Evolutionary conservation across 2,797 vertebrate genomes (phyloP).

Genomic region (Oreortyx pictus): DNA sequence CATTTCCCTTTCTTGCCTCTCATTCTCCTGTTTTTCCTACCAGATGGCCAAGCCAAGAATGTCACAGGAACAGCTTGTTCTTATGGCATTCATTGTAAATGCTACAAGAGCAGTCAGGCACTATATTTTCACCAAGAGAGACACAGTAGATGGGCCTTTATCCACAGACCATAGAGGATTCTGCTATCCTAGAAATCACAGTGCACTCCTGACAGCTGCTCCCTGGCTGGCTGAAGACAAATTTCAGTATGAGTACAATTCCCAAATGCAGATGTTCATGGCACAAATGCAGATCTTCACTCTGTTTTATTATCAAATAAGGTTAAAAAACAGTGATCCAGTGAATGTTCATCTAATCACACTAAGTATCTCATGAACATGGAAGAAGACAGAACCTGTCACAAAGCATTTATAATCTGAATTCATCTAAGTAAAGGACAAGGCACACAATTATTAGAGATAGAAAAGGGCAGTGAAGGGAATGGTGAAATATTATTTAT

Average conservation of each 20-base stretch:
- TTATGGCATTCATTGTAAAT: background rate
- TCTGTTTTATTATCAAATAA: background rate
- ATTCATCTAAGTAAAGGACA: background rate
- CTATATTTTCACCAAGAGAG: background rate
- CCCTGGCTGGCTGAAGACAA: background rate
- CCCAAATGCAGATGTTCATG: background rate
- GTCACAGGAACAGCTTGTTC: constrained; percentile 23
- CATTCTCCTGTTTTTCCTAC: background rate
- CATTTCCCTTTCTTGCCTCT: constrained; percentile 3
- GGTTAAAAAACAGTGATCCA: constrained; percentile 17
- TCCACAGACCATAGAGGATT: background rate
- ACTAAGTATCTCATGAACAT: background rate
- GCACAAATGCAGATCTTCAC: background rate
- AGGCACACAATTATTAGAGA: background rate
- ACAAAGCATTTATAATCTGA: background rate
- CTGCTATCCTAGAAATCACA: constrained; percentile 1
- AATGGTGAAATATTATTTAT: background rate
- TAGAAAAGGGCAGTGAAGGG: background rate
- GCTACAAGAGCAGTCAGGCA: constrained; percentile 4
- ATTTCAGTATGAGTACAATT: background rate
- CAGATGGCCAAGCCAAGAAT: constrained; percentile 40
- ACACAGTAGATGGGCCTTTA: background rate
- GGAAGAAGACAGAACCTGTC: background rate
- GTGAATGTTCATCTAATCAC: background rate
- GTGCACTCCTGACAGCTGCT: background rate